Evolutionary conservation across 2,888 invertebrate genomes (phyloP).

Genomic region (Drosophila borborema): DNA sequence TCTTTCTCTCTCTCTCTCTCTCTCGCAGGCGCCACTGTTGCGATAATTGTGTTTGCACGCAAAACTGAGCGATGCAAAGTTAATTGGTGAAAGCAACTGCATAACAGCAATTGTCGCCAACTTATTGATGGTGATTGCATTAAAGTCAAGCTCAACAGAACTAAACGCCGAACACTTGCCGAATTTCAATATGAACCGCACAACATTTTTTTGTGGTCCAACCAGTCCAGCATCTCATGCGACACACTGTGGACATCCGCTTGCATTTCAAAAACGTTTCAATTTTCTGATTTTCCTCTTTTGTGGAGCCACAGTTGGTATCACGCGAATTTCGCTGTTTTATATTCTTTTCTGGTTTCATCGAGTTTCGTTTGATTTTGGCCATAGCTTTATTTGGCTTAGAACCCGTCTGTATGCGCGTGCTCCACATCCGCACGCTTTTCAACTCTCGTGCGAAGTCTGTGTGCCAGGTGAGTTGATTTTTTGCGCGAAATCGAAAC

Average conservation of each 20-base stretch:
- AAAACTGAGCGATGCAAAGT: constrained; percentile 56
- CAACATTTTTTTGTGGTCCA: constrained; percentile 21
- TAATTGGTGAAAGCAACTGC: constrained; percentile 54
- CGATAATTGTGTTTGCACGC: constrained; percentile 68
- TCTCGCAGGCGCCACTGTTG: not conserved
- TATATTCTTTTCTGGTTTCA: constrained; percentile 23
- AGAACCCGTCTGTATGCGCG: constrained; percentile 22
- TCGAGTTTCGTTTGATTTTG: constrained; percentile 64
- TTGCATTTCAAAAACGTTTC: constrained; percentile 45
- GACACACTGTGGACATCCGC: constrained; percentile 22
- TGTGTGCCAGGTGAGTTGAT: constrained; percentile 27
- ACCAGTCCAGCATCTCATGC: not conserved
- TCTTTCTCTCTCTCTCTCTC: not conserved
- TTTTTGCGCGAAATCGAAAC: constrained; percentile 23
- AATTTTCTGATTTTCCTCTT: constrained; percentile 27
- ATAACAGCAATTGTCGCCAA: constrained; percentile 33
- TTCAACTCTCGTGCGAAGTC: not conserved
- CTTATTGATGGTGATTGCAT: constrained; percentile 55
- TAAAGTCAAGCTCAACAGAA: constrained; percentile 37
- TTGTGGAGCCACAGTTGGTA: not conserved
- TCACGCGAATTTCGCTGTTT: not conserved
- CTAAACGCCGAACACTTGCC: constrained; percentile 8
- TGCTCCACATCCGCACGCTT: not conserved
- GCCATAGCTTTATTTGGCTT: constrained; percentile 69
- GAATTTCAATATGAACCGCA: constrained; percentile 22